These are phyloP conservation scores for Alaudala cheleensis DNA, from an alignment of 2,113 vertebrate species.

Conservation along the genomic window DNA sequence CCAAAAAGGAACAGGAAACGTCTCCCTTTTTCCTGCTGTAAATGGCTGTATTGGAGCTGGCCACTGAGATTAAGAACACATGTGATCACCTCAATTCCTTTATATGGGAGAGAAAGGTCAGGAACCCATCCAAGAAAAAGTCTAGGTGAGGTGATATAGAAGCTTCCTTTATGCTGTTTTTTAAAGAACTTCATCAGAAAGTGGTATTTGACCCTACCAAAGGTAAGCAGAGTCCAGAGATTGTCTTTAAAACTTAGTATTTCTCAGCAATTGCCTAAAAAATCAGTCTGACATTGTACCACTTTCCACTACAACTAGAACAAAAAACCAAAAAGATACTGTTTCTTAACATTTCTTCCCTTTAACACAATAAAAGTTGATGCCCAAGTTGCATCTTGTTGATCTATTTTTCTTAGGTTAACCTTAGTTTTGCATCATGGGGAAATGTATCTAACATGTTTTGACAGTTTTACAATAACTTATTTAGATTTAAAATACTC, in stretches of 20 bases:
- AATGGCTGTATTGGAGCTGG: background rate
- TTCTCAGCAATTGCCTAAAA: conserved; percentile 30
- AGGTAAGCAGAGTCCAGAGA: conserved; percentile 12
- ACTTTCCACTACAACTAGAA: background rate
- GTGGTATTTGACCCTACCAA: conserved; percentile 35
- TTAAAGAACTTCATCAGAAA: conserved; percentile 41
- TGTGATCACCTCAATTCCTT: background rate
- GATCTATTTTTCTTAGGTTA: background rate
- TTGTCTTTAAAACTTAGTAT: conserved; percentile 11
- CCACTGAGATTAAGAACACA: conserved; percentile 18
- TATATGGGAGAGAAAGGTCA: conserved; percentile 16
- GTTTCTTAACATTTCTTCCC: background rate
- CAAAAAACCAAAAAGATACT: background rate
- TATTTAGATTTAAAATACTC: background rate
- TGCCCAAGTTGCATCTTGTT: background rate
- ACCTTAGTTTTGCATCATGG: background rate
- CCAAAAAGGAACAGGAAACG: background rate
- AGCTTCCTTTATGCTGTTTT: conserved; percentile 31
- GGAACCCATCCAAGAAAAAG: background rate
- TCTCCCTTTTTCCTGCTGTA: background rate
- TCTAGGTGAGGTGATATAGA: conserved; percentile 3
- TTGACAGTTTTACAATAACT: background rate
- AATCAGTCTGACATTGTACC: background rate
- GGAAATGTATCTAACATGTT: background rate
- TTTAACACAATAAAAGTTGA: background rate